Percentiles rank a stretch among this genome's conserved stretches.
These are phyloP conservation scores for Xiphorhynchus elegans DNA, from an alignment of 2,113 vertebrate species.

Conservation along the genomic window DNA sequence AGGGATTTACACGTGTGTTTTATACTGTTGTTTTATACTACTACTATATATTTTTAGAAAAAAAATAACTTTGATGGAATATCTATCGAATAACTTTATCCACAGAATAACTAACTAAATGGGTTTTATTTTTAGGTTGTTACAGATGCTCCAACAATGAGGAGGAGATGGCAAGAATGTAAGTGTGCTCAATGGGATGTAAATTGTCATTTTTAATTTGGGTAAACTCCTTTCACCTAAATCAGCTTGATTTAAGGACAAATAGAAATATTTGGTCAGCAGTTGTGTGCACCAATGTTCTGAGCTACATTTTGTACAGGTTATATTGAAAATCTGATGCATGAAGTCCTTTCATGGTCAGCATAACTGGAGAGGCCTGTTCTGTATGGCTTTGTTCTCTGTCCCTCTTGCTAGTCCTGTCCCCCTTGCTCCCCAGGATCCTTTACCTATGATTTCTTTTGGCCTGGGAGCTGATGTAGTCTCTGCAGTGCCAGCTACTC, in stretches of 20 bases:
- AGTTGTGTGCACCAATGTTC: not conserved
- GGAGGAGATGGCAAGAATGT: slow-evolving; percentile 40
- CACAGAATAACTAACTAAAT: not conserved
- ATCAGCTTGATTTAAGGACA: not conserved
- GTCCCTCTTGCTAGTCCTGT: not conserved
- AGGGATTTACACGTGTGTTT: not conserved
- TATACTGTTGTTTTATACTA: not conserved
- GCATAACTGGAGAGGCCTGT: not conserved
- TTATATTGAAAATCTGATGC: not conserved
- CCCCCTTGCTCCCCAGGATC: not conserved
- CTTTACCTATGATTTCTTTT: not conserved
- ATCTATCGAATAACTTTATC: not conserved
- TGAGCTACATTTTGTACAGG: not conserved
- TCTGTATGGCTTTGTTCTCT: not conserved
- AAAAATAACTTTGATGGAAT: not conserved
- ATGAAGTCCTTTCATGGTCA: not conserved
- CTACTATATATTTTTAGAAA: not conserved
- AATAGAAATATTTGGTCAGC: not conserved
- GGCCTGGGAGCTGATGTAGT: not conserved
- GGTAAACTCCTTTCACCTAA: not conserved
- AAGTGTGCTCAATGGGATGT: not conserved
- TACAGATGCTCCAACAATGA: not conserved
- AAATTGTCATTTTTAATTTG: not conserved
- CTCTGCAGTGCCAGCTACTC: not conserved
- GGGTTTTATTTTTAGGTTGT: slow-evolving; percentile 39